phyloP scores from a whole-genome alignment of 1,140 invertebrate species.

The Eurytemora carolleeae region DNA sequence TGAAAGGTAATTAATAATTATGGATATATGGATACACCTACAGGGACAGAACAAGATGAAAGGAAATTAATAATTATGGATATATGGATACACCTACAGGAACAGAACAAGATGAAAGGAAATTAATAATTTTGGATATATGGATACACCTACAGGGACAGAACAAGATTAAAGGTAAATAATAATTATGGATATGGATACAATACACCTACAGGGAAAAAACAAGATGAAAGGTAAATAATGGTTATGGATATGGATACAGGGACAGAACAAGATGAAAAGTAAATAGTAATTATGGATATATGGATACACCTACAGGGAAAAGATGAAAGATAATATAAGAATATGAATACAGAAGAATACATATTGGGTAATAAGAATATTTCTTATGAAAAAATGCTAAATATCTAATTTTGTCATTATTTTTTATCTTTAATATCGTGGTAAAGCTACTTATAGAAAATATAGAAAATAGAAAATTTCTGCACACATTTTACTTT shows the following conservation, averaged over 20 bases:
- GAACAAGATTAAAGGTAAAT: background rate
- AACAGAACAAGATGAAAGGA: too few relatives aligned
- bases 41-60: background rate
- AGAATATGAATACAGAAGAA: too few relatives aligned
- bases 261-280: background rate
- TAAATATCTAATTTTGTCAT: too few relatives aligned
- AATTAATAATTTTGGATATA: background rate
- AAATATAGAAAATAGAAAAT: too few relatives aligned
- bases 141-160: background rate
- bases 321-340: background rate
- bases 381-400: too few relatives aligned
- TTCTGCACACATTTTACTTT: too few relatives aligned
- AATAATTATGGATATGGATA: background rate
- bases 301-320: background rate
- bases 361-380: too few relatives aligned
- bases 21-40: background rate
- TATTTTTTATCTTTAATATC: too few relatives aligned
- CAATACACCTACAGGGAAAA: too few relatives aligned
- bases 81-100: background rate
- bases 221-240: background rate
- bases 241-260: background rate
- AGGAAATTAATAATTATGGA: background rate
- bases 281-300: background rate
- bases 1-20: background rate
- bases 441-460: too few relatives aligned